A percentile compares a stretch with the other conserved stretches of the same genome.
Evolutionary conservation across 2,113 vertebrate genomes (phyloP).

Genomic region (Sinocyclocheilus anophthalmus): DNA sequence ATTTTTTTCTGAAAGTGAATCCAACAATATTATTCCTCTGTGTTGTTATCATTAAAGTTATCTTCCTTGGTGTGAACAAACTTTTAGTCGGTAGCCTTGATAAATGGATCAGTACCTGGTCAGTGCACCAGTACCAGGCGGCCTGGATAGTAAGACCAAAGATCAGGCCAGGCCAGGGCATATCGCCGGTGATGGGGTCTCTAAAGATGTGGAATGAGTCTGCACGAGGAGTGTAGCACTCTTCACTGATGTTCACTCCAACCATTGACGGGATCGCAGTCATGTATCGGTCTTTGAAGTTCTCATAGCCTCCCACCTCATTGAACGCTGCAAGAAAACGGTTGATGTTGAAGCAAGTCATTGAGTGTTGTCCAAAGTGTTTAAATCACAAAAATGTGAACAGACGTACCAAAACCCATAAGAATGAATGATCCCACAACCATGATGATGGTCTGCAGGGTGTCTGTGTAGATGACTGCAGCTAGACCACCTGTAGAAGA

Average conservation of each 20-base stretch:
- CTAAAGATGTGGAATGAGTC: slow-evolving; percentile 93
- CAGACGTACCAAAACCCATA: slow-evolving; percentile 87
- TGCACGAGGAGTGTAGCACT: slow-evolving; percentile 81
- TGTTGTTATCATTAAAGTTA: too few relatives aligned
- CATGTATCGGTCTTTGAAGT: slow-evolving; percentile 85
- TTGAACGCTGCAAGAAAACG: slow-evolving; percentile 77
- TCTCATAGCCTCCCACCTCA: slow-evolving; percentile 84
- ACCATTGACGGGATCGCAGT: slow-evolving; percentile 71
- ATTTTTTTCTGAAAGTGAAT: too few relatives aligned
- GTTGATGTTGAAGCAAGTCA: not conserved
- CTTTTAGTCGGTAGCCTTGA: not conserved
- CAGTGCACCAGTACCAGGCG: slow-evolving; percentile 96
- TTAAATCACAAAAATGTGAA: not conserved
- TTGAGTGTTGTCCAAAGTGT: not conserved
- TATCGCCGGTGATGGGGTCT: slow-evolving; percentile 80
- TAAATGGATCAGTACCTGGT: slow-evolving; percentile 81
- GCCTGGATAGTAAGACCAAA: slow-evolving; percentile 87
- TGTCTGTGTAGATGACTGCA: slow-evolving; percentile 97
- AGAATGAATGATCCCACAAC: slow-evolving; percentile 90
- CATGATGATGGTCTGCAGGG: slow-evolving; percentile 93
- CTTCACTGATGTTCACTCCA: not conserved
- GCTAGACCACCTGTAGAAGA: slow-evolving; percentile 85
- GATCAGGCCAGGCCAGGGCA: slow-evolving; percentile 91
- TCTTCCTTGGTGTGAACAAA: too few relatives aligned
- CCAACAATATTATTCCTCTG: too few relatives aligned